Percentiles rank a stretch among this genome's conserved stretches.
phyloP scores from a whole-genome alignment of 2,888 invertebrate genomes.

The Tachina fera region DNA sequence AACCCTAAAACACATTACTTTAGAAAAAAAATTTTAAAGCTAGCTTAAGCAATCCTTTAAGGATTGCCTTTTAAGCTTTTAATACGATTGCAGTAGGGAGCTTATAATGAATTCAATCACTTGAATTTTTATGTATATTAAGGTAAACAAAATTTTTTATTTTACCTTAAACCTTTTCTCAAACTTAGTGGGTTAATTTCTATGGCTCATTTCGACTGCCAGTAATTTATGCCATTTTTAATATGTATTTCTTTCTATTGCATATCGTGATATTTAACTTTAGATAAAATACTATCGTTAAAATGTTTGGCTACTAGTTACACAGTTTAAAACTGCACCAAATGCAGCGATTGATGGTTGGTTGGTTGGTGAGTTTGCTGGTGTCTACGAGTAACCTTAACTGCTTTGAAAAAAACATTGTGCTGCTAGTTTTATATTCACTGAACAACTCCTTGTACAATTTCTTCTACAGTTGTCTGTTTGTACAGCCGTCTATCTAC shows the following conservation, averaged over 20 bases:
- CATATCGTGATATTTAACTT: conserved; percentile 58
- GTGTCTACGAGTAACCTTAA: background rate
- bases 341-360: conserved; percentile 11
- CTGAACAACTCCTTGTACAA: conserved; percentile 17
- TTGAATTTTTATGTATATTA: background rate
- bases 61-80: background rate
- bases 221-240: conserved; percentile 20
- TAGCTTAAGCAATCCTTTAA: too few relatives aligned
- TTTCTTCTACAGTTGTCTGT: conserved; percentile 3
- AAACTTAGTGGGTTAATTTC: conserved; percentile 30
- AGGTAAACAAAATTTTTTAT: background rate
- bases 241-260: conserved; percentile 8
- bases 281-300: conserved; percentile 61
- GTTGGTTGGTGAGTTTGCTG: too few relatives aligned
- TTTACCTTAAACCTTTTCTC: background rate
- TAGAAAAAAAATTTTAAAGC: too few relatives aligned
- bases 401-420: background rate
- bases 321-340: conserved; percentile 9
- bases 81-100: background rate
- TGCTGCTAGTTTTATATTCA: conserved; percentile 36
- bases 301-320: conserved; percentile 53
- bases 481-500: background rate
- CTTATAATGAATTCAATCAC: background rate
- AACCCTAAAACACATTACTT: background rate
- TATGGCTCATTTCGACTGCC: conserved; percentile 14